Evolutionary conservation across 2,797 vertebrate genomes (phyloP), one percentile per base, ranked within the genome.

Genomic region (Champsocephalus esox): DNA sequence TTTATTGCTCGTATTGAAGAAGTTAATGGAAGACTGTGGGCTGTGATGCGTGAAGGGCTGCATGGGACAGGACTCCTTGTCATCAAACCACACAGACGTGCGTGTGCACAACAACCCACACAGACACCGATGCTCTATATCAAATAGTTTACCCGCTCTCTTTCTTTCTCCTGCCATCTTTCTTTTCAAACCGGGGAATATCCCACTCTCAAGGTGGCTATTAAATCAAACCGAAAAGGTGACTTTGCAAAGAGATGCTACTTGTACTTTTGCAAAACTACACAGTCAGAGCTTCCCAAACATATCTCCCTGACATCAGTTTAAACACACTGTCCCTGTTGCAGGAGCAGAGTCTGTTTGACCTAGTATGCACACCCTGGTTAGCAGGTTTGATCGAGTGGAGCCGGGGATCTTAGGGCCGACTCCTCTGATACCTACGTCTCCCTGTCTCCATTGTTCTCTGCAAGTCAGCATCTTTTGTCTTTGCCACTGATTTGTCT

Each of bases 401-500:
- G 81, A 83, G 89, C 81, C 66, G 77, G 68, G 89, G 91, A 92
- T 94, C 92, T 90, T 81, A 81, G 79, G 88, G 82, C 89, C 78
- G 64, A 88, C 90, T 94, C 90, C 93, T 92, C 91, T 90, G 91
- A 93, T 94, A 91, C 87, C 82, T 91, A 74, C 73, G 75, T 94
- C 92, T 92, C 86, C 80, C 86, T 67, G 89, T 92, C 89, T 92
- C 92, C 79, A 93, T 95, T 94, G 94, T 95, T 94, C 92, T 85
- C 85, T 56, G 84, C 92, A 24, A 93, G 85, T 95, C 93, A 92
- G 94, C 93, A 93, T 95, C 94, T 94, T 95, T 95, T 95, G 94
- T 95, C 93, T 95, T 88, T 90, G 91, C 89, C 87, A 87, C 92
- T 91, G 92, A 94, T 94, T 94, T 93, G 89, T 94, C 94, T 95